These are phyloP conservation scores for Thamnaconus septentrionalis DNA, from an alignment of 2,113 vertebrate species.

Conservation along the genomic window DNA sequence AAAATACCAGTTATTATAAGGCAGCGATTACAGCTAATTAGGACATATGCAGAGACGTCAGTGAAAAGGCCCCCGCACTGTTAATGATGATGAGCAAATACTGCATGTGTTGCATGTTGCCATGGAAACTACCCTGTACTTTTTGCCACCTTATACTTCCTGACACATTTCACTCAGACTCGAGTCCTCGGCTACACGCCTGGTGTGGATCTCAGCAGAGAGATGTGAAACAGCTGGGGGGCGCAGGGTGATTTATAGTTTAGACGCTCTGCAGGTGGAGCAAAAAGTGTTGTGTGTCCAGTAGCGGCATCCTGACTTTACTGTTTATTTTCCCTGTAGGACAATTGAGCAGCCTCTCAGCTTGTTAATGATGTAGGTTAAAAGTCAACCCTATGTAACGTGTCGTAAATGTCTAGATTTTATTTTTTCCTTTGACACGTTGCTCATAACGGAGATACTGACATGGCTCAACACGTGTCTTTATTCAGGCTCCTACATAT, in stretches of 20 bases:
- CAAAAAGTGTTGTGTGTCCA: neutral
- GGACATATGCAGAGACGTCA: too few relatives aligned
- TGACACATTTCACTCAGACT: conserved; percentile 27
- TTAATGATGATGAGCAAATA: conserved; percentile 10
- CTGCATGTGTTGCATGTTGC: conserved; percentile 3
- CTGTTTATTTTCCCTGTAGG: conserved; percentile 7
- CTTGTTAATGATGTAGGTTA: neutral
- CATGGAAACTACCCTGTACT: conserved; percentile 18
- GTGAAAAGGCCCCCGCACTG: neutral
- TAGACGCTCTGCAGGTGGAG: neutral
- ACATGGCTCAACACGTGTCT: neutral
- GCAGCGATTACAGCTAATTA: neutral
- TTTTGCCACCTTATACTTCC: neutral
- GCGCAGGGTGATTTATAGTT: neutral
- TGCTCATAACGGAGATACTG: conserved; percentile 4
- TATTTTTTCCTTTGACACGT: conserved; percentile 6
- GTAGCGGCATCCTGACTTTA: conserved; percentile 1
- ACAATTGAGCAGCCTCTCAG: conserved; percentile 9
- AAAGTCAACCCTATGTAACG: conserved; percentile 7
- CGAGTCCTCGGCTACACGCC: neutral
- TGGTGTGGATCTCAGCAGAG: neutral
- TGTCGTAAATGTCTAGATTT: conserved; percentile 1
- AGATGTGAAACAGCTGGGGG: conserved; percentile 3
- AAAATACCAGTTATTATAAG: neutral
- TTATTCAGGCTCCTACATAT: neutral